These are phyloP conservation scores for Metalampra italica DNA, from an alignment of 2,888 invertebrate genomes.

Conservation along the genomic window DNA sequence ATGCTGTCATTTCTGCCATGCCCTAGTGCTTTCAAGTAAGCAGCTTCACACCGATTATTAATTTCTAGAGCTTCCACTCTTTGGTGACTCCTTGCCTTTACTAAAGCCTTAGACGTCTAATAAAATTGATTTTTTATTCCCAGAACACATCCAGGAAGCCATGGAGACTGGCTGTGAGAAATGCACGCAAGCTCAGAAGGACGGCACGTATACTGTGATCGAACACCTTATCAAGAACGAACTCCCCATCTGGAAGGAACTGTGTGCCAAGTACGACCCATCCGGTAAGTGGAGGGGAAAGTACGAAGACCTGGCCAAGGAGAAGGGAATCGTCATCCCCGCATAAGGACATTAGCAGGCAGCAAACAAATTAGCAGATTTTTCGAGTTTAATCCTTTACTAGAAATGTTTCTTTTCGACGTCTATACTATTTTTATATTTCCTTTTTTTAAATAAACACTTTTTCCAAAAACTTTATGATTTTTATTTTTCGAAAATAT, in stretches of 20 bases:
- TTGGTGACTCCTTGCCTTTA: too few relatives aligned
- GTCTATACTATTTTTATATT: conserved; percentile 5
- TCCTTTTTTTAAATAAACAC: conserved; percentile 6
- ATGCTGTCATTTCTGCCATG: too few relatives aligned
- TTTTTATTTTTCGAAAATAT: not conserved
- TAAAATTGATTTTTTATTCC: not conserved
- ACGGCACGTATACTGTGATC: conserved; percentile 81
- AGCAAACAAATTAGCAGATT: not conserved
- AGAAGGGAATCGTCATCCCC: conserved; percentile 64
- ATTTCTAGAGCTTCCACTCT: too few relatives aligned
- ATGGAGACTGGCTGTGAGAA: conserved; percentile 81
- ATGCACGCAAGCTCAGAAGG: conserved; percentile 82
- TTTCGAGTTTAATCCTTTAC: not conserved
- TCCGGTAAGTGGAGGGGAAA: conserved; percentile 80
- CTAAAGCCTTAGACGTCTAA: too few relatives aligned
- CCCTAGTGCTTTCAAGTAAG: too few relatives aligned
- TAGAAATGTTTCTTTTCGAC: not conserved
- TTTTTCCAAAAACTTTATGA: not conserved
- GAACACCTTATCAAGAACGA: conserved; percentile 82
- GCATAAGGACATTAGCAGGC: conserved; percentile 18
- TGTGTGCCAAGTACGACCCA: conserved; percentile 84
- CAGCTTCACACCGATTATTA: too few relatives aligned
- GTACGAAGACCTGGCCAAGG: conserved; percentile 79
- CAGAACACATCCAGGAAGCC: conserved; percentile 82
- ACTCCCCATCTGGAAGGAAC: conserved; percentile 79